Base-by-base conservation (phyloP, 2,888 invertebrate species). In the Eristalis arbustorum region DNA sequence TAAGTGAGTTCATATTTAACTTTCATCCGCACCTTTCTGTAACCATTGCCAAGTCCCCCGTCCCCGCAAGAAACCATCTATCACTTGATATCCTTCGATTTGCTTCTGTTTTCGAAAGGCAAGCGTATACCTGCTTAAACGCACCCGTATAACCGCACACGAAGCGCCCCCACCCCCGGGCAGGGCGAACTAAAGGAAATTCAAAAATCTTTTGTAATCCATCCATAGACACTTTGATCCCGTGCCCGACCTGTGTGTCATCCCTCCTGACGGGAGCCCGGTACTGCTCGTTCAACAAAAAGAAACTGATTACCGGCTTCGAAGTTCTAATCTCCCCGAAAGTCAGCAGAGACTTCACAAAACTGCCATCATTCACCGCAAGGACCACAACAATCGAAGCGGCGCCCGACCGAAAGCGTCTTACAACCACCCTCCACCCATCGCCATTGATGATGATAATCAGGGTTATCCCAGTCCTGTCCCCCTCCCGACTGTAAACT, bases 341-440 rank as follows among this genome's bases (percentile, higher is more conserved):
- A 84, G 84, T 81, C 84, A 74, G 64, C 68, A 85, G 84, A 49
- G 49, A 49, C 49, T 81, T 85, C 81, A 73, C 73, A 73, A 62
- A 81, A 85, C 77, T 66, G 73, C 77, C 81, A 85, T 77, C 61
- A 77, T 77, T 81, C 73, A 80, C 81, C 84, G 63, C 84, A 84
- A 59, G 31, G 69, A 78, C 77, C 73, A 84, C 75, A 84, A 42
- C 75, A 84, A 72, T 80, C 75, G 80, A 34, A 75, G 76, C n/a
- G 18, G 25, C 31, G 66, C 42, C 61, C 69, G 18, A 31, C 49
- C 31, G 5, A 28, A 3, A 28, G 22, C 18, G 18, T 61, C 67
- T 28, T 25, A 25, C 68, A 10, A 31, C 67, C 67, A 28, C 40
- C 23, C 64, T 23, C 67, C 67, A 28, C 40, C 23, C 64, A 10